Evolutionary conservation across 1,140 invertebrate species (phyloP).

Genomic region (Lasaia peninsularis): DNA sequence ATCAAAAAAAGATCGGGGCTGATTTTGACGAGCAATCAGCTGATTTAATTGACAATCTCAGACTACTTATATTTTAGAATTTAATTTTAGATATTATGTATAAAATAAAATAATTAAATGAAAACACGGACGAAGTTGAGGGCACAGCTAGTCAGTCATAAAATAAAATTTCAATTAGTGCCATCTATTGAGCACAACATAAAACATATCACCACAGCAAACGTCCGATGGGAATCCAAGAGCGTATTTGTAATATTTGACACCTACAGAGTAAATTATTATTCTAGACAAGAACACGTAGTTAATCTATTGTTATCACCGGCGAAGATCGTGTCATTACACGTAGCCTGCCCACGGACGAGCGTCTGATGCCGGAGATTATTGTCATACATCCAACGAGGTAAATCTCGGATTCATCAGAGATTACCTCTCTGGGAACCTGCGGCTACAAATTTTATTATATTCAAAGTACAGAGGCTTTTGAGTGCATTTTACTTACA

Average conservation of each 20-base stretch:
- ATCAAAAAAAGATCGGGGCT: no score
- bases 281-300: slow-evolving; percentile 47
- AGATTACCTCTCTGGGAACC: slow-evolving; percentile 11
- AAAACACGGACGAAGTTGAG: no score
- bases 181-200: no score
- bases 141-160: no score
- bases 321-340: slow-evolving; percentile 53
- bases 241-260: slow-evolving; percentile 13
- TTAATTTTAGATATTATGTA: no score
- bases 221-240: not conserved
- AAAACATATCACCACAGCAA: not conserved
- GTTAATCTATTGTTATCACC: slow-evolving; percentile 53
- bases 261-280: slow-evolving; percentile 17
- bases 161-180: no score
- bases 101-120: no score
- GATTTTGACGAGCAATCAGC: no score
- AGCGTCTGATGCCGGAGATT: slow-evolving; percentile 46
- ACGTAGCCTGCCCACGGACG: slow-evolving; percentile 49
- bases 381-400: slow-evolving; percentile 31
- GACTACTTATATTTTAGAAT: no score
- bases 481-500: not conserved
- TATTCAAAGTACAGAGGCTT: not conserved
- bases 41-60: no score
- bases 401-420: not conserved
- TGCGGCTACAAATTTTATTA: slow-evolving; percentile 4